Conservation (phyloP, 2,888 invertebrate genomes). For the Thera obeliscata region DNA sequence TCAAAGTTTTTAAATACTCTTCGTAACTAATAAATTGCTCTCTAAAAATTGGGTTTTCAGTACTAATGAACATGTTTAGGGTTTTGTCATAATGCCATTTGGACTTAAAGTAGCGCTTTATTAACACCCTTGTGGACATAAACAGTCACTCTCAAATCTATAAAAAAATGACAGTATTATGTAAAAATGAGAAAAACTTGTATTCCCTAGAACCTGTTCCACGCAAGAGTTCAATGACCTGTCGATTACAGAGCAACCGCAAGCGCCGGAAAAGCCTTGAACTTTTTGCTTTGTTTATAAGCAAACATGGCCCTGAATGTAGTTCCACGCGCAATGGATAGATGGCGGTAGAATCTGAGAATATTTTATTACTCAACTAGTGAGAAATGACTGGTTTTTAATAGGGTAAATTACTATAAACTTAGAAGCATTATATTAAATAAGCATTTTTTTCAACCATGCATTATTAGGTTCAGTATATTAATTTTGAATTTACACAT, state of each 20-base stretch:
- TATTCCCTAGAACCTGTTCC: conserved; percentile 6
- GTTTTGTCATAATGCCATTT: too few relatives aligned
- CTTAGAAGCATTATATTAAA: too few relatives aligned
- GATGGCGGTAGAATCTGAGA: conserved; percentile 59
- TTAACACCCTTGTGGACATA: too few relatives aligned
- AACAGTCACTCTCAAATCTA: not conserved
- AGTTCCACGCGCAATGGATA: conserved; percentile 49
- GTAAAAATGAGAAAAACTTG: not conserved
- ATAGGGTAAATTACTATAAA: too few relatives aligned
- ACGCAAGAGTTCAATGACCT: conserved; percentile 51
- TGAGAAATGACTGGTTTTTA: not conserved
- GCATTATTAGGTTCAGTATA: too few relatives aligned
- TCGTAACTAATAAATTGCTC: too few relatives aligned
- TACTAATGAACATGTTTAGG: too few relatives aligned
- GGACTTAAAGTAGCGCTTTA: too few relatives aligned
- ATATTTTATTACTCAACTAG: not conserved
- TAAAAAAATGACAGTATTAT: not conserved
- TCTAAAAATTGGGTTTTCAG: too few relatives aligned
- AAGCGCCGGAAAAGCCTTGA: conserved; percentile 57
- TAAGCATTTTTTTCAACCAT: too few relatives aligned
- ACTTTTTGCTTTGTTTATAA: conserved; percentile 60
- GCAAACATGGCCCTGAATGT: conserved; percentile 68
- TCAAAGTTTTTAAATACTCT: too few relatives aligned
- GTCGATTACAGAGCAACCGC: conserved; percentile 30
- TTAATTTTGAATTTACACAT: too few relatives aligned